Percentiles rank a stretch among this genome's conserved stretches.
Conservation (phyloP, 2,797 vertebrate species). For the Bucorvus abyssinicus region DNA sequence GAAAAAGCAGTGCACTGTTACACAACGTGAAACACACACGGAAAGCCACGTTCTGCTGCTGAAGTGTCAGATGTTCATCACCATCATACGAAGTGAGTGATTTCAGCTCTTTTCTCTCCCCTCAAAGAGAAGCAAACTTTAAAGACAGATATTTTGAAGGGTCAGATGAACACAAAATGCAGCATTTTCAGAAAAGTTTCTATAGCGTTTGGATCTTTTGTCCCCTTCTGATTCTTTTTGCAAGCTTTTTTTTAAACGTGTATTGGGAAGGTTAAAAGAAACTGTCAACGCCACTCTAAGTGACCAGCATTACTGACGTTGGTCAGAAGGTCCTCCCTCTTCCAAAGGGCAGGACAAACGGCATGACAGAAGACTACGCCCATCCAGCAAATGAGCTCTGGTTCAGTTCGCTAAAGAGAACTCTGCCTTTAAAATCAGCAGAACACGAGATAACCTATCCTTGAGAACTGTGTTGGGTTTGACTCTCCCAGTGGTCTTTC, state of each 20-base stretch:
- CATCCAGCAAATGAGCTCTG: not conserved
- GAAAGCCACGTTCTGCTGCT: slow-evolving; percentile 2
- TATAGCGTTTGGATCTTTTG: not conserved
- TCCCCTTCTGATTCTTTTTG: not conserved
- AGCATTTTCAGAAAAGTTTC: not conserved
- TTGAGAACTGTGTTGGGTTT: not conserved
- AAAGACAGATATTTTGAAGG: not conserved
- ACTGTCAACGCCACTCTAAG: not conserved
- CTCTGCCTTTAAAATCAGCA: not conserved
- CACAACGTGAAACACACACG: not conserved
- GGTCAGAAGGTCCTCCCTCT: not conserved
- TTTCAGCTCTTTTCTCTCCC: not conserved
- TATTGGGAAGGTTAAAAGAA: not conserved
- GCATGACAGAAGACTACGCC: not conserved
- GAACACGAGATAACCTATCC: not conserved
- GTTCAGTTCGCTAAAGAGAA: not conserved
- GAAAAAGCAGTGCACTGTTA: not conserved
- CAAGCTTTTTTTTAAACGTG: not conserved
- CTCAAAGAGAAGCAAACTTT: not conserved
- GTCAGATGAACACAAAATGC: not conserved
- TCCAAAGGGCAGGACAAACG: not conserved
- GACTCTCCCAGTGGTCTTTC: not conserved
- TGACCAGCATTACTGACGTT: not conserved
- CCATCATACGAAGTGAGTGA: not conserved
- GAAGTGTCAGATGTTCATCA: not conserved